A percentile compares a stretch with the other conserved stretches of the same genome.
Evolutionary conservation across 1,140 invertebrate species (phyloP).

Genomic region (Oryzaephilus surinamensis): DNA sequence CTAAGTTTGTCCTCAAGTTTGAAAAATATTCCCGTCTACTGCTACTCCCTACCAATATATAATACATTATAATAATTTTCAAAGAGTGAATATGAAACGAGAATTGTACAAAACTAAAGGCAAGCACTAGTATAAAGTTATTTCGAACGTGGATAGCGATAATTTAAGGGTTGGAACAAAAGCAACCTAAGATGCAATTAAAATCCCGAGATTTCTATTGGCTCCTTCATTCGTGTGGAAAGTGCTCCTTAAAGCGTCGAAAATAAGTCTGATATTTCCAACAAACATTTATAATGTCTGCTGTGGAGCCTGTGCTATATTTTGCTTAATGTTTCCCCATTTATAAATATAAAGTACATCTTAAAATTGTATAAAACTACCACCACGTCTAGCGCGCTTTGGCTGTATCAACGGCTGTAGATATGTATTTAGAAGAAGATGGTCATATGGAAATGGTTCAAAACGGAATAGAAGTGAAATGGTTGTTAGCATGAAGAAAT

Average conservation of each 20-base stretch:
- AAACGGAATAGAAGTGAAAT: constrained; percentile 3
- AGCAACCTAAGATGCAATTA: constrained; percentile 36
- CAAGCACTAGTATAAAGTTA: too few relatives aligned
- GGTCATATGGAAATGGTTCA: constrained; percentile 1
- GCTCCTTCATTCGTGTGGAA: constrained; percentile 15
- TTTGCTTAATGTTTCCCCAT: constrained; percentile 28
- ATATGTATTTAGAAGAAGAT: not conserved
- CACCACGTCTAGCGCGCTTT: constrained; percentile 7
- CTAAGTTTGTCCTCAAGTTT: too few relatives aligned
- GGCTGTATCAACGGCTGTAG: not conserved
- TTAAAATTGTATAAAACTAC: too few relatives aligned
- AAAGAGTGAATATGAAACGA: too few relatives aligned
- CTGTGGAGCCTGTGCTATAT: constrained; percentile 16
- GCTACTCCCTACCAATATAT: not conserved
- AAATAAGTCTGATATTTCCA: constrained; percentile 23
- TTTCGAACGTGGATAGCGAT: constrained; percentile 11
- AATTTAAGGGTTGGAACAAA: constrained; percentile 32
- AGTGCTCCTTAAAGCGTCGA: constrained; percentile 14
- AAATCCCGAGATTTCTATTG: constrained; percentile 35
- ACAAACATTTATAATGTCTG: too few relatives aligned
- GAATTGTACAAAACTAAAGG: too few relatives aligned
- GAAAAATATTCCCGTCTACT: not conserved
- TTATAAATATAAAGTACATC: constrained; percentile 24
- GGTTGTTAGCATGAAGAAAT: constrained; percentile 7
- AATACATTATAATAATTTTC: not conserved